Percentiles rank a stretch among this genome's conserved stretches.
These are phyloP conservation scores for Tinamus guttatus DNA, from an alignment of 2,113 vertebrate genomes.

Conservation along the genomic window DNA sequence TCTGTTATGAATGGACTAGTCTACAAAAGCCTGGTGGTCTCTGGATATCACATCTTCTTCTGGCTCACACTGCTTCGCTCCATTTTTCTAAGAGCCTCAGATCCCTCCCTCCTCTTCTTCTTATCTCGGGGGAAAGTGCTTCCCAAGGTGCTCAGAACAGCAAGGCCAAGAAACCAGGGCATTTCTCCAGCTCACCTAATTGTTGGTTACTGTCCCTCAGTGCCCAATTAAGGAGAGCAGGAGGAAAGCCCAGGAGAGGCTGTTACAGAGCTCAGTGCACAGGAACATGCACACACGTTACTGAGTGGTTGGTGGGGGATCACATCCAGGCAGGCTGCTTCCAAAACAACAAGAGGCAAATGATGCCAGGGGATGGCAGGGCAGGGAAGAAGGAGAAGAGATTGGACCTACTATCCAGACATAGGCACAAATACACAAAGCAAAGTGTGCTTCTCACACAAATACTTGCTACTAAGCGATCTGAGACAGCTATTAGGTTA, in stretches of 20 bases:
- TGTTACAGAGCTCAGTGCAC: neutral
- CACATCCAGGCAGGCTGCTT: neutral
- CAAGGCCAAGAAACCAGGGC: constrained; percentile 48
- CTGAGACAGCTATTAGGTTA: neutral
- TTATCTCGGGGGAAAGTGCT: neutral
- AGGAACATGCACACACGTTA: neutral
- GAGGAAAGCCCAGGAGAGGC: constrained; percentile 61
- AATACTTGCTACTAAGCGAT: neutral
- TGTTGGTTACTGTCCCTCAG: constrained; percentile 40
- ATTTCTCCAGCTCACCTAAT: constrained; percentile 58
- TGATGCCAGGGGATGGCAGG: neutral
- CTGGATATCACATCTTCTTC: neutral
- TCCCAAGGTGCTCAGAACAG: constrained; percentile 12
- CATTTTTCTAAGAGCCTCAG: neutral
- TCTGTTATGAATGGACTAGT: neutral
- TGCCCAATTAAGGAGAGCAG: constrained; percentile 66
- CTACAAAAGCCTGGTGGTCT: neutral
- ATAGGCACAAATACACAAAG: neutral
- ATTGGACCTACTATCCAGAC: neutral
- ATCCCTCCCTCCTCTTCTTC: neutral
- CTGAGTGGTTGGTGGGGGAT: neutral
- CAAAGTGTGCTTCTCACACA: neutral
- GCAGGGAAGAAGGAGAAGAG: neutral
- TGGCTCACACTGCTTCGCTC: neutral
- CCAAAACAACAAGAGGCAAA: neutral